Conservation (phyloP, 2,888 invertebrate species). For the Brachypalpus laphriformis region DNA sequence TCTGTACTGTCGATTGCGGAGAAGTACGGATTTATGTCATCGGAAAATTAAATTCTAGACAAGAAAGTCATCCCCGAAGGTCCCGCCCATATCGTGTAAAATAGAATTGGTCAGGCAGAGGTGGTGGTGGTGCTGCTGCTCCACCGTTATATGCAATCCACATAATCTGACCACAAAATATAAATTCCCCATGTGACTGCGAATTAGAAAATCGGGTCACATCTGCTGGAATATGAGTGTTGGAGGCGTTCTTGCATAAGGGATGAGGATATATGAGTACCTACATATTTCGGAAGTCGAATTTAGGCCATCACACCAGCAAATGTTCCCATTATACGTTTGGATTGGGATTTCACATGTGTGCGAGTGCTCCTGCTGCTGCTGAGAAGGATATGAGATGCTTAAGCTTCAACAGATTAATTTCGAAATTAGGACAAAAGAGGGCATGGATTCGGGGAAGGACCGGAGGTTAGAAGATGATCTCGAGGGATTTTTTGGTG, state of each 20-base stretch:
- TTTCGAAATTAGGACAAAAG: slow-evolving; percentile 72
- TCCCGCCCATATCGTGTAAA: slow-evolving; percentile 66
- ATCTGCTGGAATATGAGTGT: slow-evolving; percentile 72
- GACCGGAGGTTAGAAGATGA: slow-evolving; percentile 31
- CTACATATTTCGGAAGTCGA: slow-evolving; percentile 69
- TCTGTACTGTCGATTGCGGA: slow-evolving; percentile 16
- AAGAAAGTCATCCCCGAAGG: slow-evolving; percentile 38
- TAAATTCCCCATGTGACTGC: slow-evolving; percentile 69
- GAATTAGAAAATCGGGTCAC: slow-evolving; percentile 71
- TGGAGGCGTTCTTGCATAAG: slow-evolving; percentile 61
- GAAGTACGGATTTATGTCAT: slow-evolving; percentile 59
- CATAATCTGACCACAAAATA: slow-evolving; percentile 70
- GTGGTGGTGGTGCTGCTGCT: neutral
- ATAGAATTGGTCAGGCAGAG: slow-evolving; percentile 7
- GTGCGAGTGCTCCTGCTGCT: neutral
- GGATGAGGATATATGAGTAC: slow-evolving; percentile 41
- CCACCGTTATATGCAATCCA: slow-evolving; percentile 58
- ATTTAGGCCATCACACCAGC: slow-evolving; percentile 66
- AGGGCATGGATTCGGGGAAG: slow-evolving; percentile 19
- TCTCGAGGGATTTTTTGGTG: slow-evolving; percentile 42
- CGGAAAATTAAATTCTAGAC: slow-evolving; percentile 67
- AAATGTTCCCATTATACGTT: slow-evolving; percentile 62
- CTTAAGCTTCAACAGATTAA: slow-evolving; percentile 72
- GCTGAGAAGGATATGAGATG: slow-evolving; percentile 62
- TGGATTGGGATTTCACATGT: slow-evolving; percentile 62